phyloP scores from a whole-genome alignment of 2,797 vertebrate species.

The Falco concolor region DNA sequence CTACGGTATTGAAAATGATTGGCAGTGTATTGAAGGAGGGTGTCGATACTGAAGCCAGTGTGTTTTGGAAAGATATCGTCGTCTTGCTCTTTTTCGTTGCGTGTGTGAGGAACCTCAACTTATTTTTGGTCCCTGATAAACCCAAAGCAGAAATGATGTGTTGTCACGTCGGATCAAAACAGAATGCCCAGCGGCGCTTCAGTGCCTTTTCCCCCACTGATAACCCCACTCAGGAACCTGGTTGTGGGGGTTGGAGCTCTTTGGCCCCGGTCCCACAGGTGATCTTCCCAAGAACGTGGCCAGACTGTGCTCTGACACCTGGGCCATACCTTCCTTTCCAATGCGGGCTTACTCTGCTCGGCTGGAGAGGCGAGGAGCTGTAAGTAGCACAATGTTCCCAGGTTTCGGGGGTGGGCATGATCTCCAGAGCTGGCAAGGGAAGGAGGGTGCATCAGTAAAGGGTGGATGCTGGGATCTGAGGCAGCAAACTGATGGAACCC shows the following conservation, averaged over 20 bases:
- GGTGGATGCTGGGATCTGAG: neutral
- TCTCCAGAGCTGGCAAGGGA: neutral
- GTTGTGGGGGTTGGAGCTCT: neutral
- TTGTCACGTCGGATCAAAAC: rapidly evolving
- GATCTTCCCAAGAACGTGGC: neutral
- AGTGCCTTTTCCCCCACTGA: neutral
- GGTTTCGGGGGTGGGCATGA: neutral
- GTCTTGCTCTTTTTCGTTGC: neutral
- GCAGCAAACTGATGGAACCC: neutral
- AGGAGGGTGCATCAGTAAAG: neutral
- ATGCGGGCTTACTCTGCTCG: neutral
- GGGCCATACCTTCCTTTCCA: neutral
- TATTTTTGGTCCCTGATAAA: neutral
- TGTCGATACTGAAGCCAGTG: neutral
- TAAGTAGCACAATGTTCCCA: too few relatives aligned
- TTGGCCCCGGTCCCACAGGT: neutral
- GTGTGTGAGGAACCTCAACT: rapidly evolving
- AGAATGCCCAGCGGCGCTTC: neutral
- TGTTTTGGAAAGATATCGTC: neutral
- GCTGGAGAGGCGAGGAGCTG: neutral
- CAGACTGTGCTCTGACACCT: neutral
- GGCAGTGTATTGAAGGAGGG: neutral
- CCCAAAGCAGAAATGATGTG: neutral
- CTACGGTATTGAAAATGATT: neutral
- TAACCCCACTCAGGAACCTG: neutral